Evolutionary conservation across 1,140 invertebrate species (phyloP), one percentile per base, ranked within the genome.

Genomic region (Phortica variegata): DNA sequence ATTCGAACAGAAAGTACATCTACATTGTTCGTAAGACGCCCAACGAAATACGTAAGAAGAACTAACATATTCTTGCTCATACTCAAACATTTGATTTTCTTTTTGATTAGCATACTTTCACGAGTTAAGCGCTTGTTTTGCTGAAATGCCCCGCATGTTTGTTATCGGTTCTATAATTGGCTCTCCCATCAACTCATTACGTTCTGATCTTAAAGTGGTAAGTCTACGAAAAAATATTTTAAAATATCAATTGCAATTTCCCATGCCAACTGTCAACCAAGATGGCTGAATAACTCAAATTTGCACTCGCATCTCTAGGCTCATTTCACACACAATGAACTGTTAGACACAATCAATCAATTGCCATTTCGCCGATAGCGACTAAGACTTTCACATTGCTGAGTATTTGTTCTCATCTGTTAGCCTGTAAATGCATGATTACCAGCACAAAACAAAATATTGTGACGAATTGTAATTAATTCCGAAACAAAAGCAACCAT

Each of bases 11-110:
- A 1, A 80, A 82, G 41, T 82, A 85, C 52, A 73, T 88, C 0
- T 91, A 88, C 61, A 81, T 90, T 42, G 58, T 88, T 47, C 79
- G 87, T 6, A 83, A 83, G 18, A 77, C 83, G 18, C 78, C 79
- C 4, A 76, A 87, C 34, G 85, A 85, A 0, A 65, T 79, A 39
- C 66, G 74, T 45, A 75, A 78, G 37, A 59, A 52, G 0, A 78
- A 75, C 3, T 70, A 54, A 37, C 29, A 18, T 48, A 49, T 43
- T 40, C 32, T 13, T 40, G 19, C 10, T 17, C 32, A 34, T 42
- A 12, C 19, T n/a, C 37, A 48, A 36, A 39, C 42, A 46, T 34
- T 47, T 17, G 19, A 2, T 34, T 44, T 17, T 15, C 16, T 37
- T 43, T 33, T 53, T 60, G 18, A n/a, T n/a, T 40, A 73, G 69